These are phyloP conservation scores for Cacatua alba DNA, from an alignment of 2,113 vertebrate species.

Conservation along the genomic window DNA sequence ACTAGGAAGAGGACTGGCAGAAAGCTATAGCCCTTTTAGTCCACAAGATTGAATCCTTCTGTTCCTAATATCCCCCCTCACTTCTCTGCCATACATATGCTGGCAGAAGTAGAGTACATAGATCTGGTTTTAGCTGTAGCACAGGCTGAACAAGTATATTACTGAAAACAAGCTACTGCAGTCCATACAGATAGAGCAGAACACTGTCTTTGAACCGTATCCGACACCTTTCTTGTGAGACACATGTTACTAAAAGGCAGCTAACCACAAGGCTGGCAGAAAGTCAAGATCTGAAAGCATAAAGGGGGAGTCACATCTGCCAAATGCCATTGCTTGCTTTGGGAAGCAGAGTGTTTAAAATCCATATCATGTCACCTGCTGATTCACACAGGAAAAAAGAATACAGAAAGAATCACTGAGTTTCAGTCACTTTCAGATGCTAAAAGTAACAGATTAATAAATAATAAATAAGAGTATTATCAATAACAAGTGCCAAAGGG, in stretches of 20 bases:
- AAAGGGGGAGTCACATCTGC: neutral
- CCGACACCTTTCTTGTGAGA: neutral
- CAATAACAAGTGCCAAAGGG: neutral
- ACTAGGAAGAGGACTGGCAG: neutral
- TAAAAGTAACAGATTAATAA: neutral
- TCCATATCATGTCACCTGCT: neutral
- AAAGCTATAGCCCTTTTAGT: neutral
- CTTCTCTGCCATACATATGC: neutral
- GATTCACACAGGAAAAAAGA: fast-evolving
- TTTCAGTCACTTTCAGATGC: neutral
- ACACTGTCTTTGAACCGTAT: neutral
- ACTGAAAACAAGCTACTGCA: neutral
- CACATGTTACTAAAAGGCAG: neutral
- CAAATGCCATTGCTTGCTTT: neutral
- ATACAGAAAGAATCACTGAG: neutral
- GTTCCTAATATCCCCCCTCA: neutral
- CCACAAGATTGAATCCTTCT: fast-evolving
- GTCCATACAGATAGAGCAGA: neutral
- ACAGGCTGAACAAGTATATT: neutral
- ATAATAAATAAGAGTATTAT: slow-evolving; percentile 18
- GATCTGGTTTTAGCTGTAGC: neutral
- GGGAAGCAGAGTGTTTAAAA: neutral
- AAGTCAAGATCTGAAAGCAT: neutral
- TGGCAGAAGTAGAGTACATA: neutral
- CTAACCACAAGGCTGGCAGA: neutral